phyloP scores from a whole-genome alignment of 2,888 invertebrate species.

The Monoplex corrugatus region DNA sequence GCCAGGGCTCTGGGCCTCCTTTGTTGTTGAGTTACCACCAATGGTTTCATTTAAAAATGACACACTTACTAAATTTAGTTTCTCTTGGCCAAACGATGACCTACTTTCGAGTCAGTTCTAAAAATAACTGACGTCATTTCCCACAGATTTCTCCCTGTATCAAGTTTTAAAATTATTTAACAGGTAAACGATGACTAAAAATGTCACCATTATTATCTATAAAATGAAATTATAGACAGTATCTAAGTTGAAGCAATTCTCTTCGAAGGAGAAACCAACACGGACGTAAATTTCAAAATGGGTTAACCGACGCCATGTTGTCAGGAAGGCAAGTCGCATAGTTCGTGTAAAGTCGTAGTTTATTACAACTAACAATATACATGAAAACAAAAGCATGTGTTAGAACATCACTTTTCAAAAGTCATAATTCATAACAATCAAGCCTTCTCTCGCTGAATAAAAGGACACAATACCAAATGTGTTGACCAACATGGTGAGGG shows the following conservation, averaged over 20 bases:
- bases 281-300: background rate
- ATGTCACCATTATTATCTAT: too few relatives aligned
- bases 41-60: background rate
- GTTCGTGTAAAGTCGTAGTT: background rate
- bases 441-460: too few relatives aligned
- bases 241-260: too few relatives aligned
- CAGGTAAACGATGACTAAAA: too few relatives aligned
- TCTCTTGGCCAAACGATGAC: background rate
- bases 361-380: background rate
- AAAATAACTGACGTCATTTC: background rate
- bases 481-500: too few relatives aligned
- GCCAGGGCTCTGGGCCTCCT: too few relatives aligned
- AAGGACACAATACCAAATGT: too few relatives aligned
- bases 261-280: background rate
- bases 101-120: constrained; percentile 4
- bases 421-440: background rate
- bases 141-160: too few relatives aligned
- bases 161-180: too few relatives aligned
- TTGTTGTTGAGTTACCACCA: too few relatives aligned
- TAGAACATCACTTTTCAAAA: background rate
- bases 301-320: constrained; percentile 37
- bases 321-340: background rate
- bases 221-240: too few relatives aligned
- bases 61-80: constrained; percentile 24
- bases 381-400: background rate